Conservation (phyloP, 1,140 invertebrate species). For the Dinoponera quadriceps region DNA sequence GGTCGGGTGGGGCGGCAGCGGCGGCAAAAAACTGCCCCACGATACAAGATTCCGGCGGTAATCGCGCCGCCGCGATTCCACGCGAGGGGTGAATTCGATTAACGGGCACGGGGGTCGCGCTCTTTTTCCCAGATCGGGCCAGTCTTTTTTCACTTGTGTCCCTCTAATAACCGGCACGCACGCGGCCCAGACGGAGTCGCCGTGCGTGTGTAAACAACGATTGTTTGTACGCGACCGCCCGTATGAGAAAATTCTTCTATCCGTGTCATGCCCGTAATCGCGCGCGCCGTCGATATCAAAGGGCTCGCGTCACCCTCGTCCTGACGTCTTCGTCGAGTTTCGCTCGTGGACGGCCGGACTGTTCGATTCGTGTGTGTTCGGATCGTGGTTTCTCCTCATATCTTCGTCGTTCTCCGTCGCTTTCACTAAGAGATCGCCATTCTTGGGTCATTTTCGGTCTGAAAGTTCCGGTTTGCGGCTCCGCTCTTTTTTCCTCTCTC, state of each 20-base stretch:
- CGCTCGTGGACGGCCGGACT: not conserved
- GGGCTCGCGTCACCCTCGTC: slow-evolving; percentile 6
- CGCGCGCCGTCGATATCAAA: slow-evolving; percentile 7
- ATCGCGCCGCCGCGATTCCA: slow-evolving; percentile 70
- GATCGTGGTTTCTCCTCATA: too few species aligned
- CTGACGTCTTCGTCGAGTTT: slow-evolving; percentile 17
- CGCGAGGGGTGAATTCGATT: slow-evolving; percentile 84
- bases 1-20: slow-evolving; percentile 25
- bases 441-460: not conserved
- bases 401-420: not conserved
- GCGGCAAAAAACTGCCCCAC: slow-evolving; percentile 71
- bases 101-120: slow-evolving; percentile 73
- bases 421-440: not conserved
- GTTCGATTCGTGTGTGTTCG: not conserved
- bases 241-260: slow-evolving; percentile 47
- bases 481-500: slow-evolving; percentile 42
- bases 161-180: slow-evolving; percentile 54
- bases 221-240: slow-evolving; percentile 36
- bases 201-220: slow-evolving; percentile 51
- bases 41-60: slow-evolving; percentile 74
- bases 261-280: slow-evolving; percentile 52
- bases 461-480: not conserved
- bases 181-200: slow-evolving; percentile 9
- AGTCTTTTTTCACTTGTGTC: slow-evolving; percentile 49
- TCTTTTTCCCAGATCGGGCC: slow-evolving; percentile 70